Conservation (phyloP, 1,140 invertebrate genomes). For the Aleiodes sp. region DNA sequence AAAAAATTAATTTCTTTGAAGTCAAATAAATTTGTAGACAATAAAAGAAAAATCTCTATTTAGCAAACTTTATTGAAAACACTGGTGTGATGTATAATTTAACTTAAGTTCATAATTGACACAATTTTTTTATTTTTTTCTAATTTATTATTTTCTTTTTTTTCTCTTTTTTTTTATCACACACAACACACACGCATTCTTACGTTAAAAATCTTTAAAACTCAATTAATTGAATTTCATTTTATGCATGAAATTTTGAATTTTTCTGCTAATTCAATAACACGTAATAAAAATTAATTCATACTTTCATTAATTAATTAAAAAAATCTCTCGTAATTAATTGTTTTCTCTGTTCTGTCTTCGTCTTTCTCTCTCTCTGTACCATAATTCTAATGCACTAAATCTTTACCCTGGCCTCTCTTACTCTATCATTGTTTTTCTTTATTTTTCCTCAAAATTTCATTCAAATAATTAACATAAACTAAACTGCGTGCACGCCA, state of each 20-base stretch:
- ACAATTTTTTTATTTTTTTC: slow-evolving; percentile 37
- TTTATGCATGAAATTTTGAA: not conserved
- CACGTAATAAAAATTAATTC: not conserved
- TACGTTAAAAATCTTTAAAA: slow-evolving; percentile 15
- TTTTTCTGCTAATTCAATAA: too few species aligned
- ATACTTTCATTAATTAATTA: not conserved
- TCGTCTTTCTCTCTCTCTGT: slow-evolving; percentile 33
- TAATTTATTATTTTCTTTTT: slow-evolving; percentile 45
- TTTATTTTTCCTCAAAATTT: slow-evolving; percentile 15
- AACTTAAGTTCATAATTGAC: slow-evolving; percentile 37
- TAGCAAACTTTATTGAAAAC: too few species aligned
- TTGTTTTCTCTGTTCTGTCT: slow-evolving; percentile 22
- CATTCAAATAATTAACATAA: not conserved
- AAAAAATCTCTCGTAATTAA: not conserved
- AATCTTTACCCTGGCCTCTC: not conserved
- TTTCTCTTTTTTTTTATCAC: slow-evolving; percentile 42
- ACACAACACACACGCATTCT: slow-evolving; percentile 36
- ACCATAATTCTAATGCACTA: slow-evolving; percentile 33
- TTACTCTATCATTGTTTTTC: not conserved
- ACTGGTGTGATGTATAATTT: slow-evolving; percentile 26
- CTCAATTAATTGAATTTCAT: slow-evolving; percentile 13
- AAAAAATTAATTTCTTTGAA: too few species aligned
- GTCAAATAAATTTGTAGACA: not conserved
- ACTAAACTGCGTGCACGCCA: slow-evolving; percentile 66
- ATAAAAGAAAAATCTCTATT: slow-evolving; percentile 11